These are phyloP conservation scores for Cotesia chilonis DNA, from an alignment of 1,140 invertebrate genomes.

Conservation along the genomic window DNA sequence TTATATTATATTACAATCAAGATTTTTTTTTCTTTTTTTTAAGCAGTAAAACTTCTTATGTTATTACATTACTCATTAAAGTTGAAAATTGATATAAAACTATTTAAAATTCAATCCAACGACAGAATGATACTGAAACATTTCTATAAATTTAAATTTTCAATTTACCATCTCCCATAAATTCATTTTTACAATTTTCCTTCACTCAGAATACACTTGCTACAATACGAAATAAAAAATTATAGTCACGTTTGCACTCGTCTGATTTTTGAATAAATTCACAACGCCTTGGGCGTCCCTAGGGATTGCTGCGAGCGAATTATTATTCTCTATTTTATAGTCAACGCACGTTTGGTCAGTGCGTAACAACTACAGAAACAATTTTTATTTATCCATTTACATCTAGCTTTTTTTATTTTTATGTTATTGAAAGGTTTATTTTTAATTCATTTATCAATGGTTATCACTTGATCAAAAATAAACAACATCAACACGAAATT, in stretches of 20 bases:
- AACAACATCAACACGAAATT: too few relatives aligned
- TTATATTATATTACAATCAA: too few relatives aligned
- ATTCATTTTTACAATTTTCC: constrained; percentile 2
- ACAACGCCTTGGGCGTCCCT: constrained; percentile 7
- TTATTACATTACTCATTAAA: too few relatives aligned
- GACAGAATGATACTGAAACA: neutral
- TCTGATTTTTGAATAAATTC: constrained; percentile 50
- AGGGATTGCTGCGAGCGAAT: constrained; percentile 47
- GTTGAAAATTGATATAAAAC: too few relatives aligned
- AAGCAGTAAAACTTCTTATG: too few relatives aligned
- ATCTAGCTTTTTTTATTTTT: too few relatives aligned
- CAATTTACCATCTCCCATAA: neutral
- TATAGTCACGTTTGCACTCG: constrained; percentile 28
- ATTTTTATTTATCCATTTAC: neutral
- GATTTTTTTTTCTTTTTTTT: too few relatives aligned
- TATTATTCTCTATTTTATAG: constrained; percentile 41
- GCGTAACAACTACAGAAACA: neutral
- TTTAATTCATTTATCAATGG: too few relatives aligned
- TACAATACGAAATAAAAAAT: constrained; percentile 16
- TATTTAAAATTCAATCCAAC: too few relatives aligned
- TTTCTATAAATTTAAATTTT: constrained; percentile 1
- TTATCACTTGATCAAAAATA: too few relatives aligned
- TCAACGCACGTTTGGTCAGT: constrained; percentile 42
- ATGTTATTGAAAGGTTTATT: too few relatives aligned
- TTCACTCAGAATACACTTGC: neutral